Percentiles rank a stretch among this genome's conserved stretches.
Evolutionary conservation across 2,888 invertebrate species (phyloP).

Genomic region (Caenorhabditis doughertyi): DNA sequence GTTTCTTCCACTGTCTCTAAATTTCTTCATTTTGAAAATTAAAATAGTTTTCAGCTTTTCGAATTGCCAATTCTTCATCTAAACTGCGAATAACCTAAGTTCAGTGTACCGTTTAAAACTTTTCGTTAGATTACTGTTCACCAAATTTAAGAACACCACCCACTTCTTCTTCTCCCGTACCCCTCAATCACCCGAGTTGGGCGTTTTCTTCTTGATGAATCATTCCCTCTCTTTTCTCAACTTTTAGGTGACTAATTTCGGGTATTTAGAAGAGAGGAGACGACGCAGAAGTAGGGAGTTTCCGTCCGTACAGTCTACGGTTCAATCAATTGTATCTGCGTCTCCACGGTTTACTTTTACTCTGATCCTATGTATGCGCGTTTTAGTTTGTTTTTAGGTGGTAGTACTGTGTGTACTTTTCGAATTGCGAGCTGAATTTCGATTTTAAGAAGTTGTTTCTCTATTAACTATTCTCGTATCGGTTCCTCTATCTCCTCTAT

Average conservation of each 20-base stretch:
- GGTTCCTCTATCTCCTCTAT: not conserved
- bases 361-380: conserved; percentile 1
- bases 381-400: conserved; percentile 28
- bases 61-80: no score
- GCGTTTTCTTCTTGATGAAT: conserved; percentile 31
- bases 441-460: not conserved
- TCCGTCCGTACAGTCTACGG: conserved; percentile 37
- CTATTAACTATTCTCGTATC: not conserved
- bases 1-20: no score
- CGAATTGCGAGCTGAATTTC: not conserved
- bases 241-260: conserved; percentile 53
- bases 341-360: conserved; percentile 5
- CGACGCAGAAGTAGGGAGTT: conserved; percentile 16
- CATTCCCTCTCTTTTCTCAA: conserved; percentile 3
- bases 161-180: conserved; percentile 10
- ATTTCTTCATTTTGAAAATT: no score
- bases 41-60: no score
- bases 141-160: no score
- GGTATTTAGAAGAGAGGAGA: no score
- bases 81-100: no score
- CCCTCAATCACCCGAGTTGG: conserved; percentile 14
- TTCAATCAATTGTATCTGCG: conserved; percentile 30
- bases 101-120: no score
- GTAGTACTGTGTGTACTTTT: conserved; percentile 33
- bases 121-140: no score